Conservation (phyloP, 2,888 invertebrate species). For the Ochropacha duplaris region DNA sequence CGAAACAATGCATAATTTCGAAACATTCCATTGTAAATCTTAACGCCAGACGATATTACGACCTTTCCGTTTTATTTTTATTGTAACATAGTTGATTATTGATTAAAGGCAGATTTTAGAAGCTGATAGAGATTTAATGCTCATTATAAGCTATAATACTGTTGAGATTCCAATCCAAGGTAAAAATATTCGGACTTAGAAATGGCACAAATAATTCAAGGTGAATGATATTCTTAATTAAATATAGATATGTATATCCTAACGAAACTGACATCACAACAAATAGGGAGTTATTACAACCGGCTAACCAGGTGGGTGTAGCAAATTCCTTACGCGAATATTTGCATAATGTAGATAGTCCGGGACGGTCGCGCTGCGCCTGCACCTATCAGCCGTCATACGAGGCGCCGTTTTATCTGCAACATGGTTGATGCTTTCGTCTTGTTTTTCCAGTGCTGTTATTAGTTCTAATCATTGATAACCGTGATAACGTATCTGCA, state of each 20-base stretch:
- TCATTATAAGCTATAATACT: neutral
- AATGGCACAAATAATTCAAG: neutral
- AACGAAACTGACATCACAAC: neutral
- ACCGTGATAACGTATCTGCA: slow-evolving; percentile 33
- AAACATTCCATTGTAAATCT: slow-evolving; percentile 49
- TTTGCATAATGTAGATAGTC: slow-evolving; percentile 44
- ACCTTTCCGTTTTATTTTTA: slow-evolving; percentile 32
- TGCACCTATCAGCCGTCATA: slow-evolving; percentile 33
- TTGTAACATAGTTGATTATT: slow-evolving; percentile 18
- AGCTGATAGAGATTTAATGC: neutral
- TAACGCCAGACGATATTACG: slow-evolving; percentile 19
- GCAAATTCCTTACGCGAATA: slow-evolving; percentile 26
- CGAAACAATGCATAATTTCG: slow-evolving; percentile 55
- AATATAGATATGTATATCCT: neutral
- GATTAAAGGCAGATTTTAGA: slow-evolving; percentile 2
- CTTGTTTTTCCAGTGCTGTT: slow-evolving; percentile 40
- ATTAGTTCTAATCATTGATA: slow-evolving; percentile 44
- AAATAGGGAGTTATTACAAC: slow-evolving; percentile 23
- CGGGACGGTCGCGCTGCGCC: slow-evolving; percentile 9
- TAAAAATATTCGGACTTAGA: neutral
- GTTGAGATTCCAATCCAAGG: neutral
- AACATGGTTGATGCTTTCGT: slow-evolving; percentile 34
- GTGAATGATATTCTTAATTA: neutral
- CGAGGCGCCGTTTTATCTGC: slow-evolving; percentile 43
- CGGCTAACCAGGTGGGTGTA: slow-evolving; percentile 22